Evolutionary conservation across 1,140 invertebrate genomes (phyloP), one percentile per base, ranked within the genome.

Genomic region (Tetramorium parvispinum): DNA sequence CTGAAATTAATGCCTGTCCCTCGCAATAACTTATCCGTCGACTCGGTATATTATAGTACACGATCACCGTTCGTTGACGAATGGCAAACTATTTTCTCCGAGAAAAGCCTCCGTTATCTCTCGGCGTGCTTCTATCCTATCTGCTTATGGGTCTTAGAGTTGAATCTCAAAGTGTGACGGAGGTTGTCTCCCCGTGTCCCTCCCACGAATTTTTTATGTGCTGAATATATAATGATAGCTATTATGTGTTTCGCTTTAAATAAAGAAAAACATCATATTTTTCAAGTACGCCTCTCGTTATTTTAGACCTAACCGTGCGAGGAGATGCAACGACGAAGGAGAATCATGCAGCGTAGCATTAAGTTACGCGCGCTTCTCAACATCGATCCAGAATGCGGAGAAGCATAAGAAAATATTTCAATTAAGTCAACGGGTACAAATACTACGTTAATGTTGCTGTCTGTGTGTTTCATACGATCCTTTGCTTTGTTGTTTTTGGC

Each of bases 1-100:
- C 78, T 53, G 88, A 94, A 94, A 95, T 95, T 94, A 95, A 94
- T 95, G 93, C 88, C 85, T 91, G 92, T 94, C 92, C 91, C 92
- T 88, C 27, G 90, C 92, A 91, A 92, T 94, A 94, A 95, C 92
- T 94, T 94, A 94, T 93, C 92, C 91, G 55, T 82, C 91, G 78
- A 77, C 87, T 73, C 88, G 87, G 88, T 93, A 92, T 92, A 93
- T 93, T 93, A 94, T 93, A 89, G 89, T 79, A 88, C 87, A 89
- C 92, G 92, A 93, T 94, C 93, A 90, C 85, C 87, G 85, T 87
- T 86, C 89, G 76, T 89, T 93, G 93, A 94, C 90, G 92, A 92
- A 94, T 93, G 88, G 89, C 66, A 85, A 71, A 89, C 82, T 90
- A 92, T 93, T 92, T 93, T 93, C 91, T 13, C 89, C 63, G 91